These are phyloP conservation scores for Rapana venosa DNA, from an alignment of 2,888 invertebrate species.

Conservation along the genomic window DNA sequence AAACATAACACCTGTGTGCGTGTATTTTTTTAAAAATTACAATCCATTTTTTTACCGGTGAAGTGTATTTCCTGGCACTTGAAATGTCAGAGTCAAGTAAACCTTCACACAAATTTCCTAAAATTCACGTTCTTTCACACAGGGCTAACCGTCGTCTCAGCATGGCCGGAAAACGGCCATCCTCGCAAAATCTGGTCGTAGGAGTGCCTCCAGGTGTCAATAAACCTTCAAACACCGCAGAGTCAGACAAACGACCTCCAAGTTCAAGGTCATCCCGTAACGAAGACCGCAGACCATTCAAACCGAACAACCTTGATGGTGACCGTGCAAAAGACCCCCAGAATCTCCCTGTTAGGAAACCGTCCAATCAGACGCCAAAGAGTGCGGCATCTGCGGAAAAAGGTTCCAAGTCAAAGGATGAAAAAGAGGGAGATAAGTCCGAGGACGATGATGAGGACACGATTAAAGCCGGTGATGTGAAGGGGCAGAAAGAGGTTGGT, in stretches of 20 bases:
- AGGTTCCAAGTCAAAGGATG: slow-evolving; percentile 8
- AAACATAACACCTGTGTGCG: no score
- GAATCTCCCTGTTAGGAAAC: slow-evolving; percentile 49
- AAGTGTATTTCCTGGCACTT: no score
- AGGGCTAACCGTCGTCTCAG: background rate
- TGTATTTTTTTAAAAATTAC: no score
- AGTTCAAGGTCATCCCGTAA: background rate
- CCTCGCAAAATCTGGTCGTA: background rate
- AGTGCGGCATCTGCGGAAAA: slow-evolving; percentile 59
- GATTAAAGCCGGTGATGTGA: slow-evolving; percentile 49
- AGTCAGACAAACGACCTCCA: background rate
- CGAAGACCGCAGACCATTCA: background rate
- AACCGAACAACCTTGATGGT: background rate
- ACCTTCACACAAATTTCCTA: no score
- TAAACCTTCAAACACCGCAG: background rate
- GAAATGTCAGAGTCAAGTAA: no score
- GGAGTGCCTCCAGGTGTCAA: background rate
- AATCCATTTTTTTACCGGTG: no score
- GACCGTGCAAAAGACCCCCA: slow-evolving; percentile 30
- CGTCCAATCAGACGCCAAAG: slow-evolving; percentile 53
- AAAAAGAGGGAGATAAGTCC: slow-evolving; percentile 44
- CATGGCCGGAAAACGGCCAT: background rate
- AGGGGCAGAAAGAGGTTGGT: slow-evolving; percentile 47
- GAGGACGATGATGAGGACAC: slow-evolving; percentile 53
- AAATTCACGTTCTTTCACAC: background rate